Conservation (phyloP, 2,113 vertebrate genomes). For the Tachysurus vachellii region DNA sequence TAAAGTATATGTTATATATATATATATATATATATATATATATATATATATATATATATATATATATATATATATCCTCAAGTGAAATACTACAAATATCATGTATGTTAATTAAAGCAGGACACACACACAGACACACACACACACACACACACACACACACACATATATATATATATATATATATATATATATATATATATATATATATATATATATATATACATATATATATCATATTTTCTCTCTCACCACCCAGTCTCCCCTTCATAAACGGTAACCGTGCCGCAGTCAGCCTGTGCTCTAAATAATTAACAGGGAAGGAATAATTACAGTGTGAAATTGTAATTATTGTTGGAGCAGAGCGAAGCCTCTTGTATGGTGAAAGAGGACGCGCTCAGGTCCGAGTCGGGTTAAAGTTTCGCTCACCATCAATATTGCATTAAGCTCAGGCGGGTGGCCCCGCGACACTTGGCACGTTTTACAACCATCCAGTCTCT, state of each 20-base stretch:
- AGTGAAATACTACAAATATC: too few relatives aligned
- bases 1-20: too few relatives aligned
- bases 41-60: too few relatives aligned
- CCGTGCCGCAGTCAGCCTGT: slow-evolving; percentile 71
- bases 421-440: slow-evolving; percentile 72
- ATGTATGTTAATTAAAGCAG: too few relatives aligned
- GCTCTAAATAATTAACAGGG: slow-evolving; percentile 87
- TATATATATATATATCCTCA: too few relatives aligned
- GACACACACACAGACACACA: too few relatives aligned
- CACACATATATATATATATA: neutral
- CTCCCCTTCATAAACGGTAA: slow-evolving; percentile 69
- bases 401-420: slow-evolving; percentile 69
- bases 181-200: neutral
- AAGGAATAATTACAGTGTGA: slow-evolving; percentile 90
- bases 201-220: neutral
- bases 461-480: slow-evolving; percentile 34
- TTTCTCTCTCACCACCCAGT: slow-evolving; percentile 58
- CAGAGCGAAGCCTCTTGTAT: slow-evolving; percentile 64
- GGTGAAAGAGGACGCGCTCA: slow-evolving; percentile 70
- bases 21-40: too few relatives aligned
- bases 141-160: too few relatives aligned
- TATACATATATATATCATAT: neutral
- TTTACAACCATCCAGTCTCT: slow-evolving; percentile 43
- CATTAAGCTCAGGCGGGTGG: slow-evolving; percentile 64
- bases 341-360: slow-evolving; percentile 83